phyloP scores from a whole-genome alignment of 1,140 invertebrate genomes.

The Paracyclopina nana region DNA sequence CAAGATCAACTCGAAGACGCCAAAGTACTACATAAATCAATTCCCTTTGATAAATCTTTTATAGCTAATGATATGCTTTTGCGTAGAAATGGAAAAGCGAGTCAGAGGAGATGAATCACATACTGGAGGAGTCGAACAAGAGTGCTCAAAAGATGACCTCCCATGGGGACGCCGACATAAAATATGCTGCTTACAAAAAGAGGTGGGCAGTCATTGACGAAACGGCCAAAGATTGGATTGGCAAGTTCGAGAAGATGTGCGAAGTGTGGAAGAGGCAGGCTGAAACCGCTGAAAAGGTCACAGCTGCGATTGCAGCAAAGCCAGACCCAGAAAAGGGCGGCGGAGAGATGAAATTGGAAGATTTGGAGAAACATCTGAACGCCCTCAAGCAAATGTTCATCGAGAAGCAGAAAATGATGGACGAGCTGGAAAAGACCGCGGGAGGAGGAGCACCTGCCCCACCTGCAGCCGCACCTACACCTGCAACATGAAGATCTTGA shows the following conservation, averaged over 20 bases:
- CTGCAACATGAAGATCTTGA: too few species aligned
- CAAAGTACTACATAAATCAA: not conserved
- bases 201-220: not conserved
- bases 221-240: conserved; percentile 2
- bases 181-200: not conserved
- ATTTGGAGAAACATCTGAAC: conserved; percentile 11
- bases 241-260: not conserved
- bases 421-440: not conserved
- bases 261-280: conserved; percentile 11
- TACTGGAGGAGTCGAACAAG: conserved; percentile 2
- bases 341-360: conserved; percentile 15
- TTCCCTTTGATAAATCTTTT: not conserved
- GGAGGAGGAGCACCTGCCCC: not conserved
- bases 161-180: conserved; percentile 9
- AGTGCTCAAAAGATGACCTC: conserved; percentile 13
- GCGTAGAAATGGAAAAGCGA: not conserved
- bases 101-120: not conserved
- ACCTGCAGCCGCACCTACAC: too few species aligned
- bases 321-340: not conserved
- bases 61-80: not conserved
- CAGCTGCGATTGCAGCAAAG: conserved; percentile 5
- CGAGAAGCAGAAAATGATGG: conserved; percentile 16
- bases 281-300: conserved; percentile 5
- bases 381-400: conserved; percentile 16
- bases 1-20: not conserved